A percentile compares a stretch with the other conserved stretches of the same genome.
Conservation (phyloP, 2,113 vertebrate species). For the Sinosuthora webbiana region DNA sequence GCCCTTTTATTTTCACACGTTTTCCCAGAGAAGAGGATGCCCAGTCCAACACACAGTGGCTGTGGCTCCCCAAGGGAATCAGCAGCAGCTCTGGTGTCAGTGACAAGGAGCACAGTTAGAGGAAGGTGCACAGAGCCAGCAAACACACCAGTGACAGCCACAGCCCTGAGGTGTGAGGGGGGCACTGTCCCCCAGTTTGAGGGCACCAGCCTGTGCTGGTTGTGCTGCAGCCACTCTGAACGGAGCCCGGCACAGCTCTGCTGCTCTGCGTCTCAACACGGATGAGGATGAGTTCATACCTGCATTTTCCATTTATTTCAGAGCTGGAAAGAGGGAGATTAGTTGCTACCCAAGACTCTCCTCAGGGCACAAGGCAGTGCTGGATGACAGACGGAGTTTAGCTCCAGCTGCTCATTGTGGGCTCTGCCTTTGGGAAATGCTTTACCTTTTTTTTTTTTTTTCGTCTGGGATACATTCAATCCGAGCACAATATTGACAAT, state of each 20-base stretch:
- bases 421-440: neutral
- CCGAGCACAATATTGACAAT: constrained; percentile 53
- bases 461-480: neutral
- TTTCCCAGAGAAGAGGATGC: neutral
- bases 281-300: neutral
- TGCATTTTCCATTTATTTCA: neutral
- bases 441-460: neutral
- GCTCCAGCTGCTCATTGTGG: neutral
- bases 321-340: neutral
- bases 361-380: neutral
- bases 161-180: neutral
- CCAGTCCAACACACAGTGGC: neutral
- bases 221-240: neutral
- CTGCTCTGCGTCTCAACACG: neutral
- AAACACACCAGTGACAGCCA: neutral
- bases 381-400: neutral
- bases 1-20: neutral
- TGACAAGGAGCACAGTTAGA: neutral
- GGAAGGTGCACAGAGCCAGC: neutral
- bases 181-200: neutral
- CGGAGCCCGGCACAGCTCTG: neutral
- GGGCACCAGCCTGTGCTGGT: neutral
- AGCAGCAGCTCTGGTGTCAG: neutral
- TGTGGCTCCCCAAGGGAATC: neutral
- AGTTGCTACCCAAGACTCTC: neutral